phyloP scores from a whole-genome alignment of 2,797 vertebrate genomes.

The Gymnodraco acuticeps region DNA sequence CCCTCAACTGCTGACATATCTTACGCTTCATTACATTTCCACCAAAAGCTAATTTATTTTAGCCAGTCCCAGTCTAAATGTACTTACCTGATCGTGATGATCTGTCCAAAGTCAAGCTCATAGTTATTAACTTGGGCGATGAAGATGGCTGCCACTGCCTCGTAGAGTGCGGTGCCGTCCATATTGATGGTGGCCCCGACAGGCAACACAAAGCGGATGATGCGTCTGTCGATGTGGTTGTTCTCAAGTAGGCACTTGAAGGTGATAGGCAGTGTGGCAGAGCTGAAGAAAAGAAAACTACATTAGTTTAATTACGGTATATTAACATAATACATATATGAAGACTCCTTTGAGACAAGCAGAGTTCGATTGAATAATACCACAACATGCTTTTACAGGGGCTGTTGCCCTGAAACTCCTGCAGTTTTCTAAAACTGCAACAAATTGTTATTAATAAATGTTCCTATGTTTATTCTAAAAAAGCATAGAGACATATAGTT shows the following conservation, averaged over 20 bases:
- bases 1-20: not conserved
- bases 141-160: slow-evolving; percentile 97
- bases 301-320: no score
- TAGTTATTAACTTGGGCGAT: slow-evolving; percentile 99
- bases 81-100: slow-evolving; percentile 95
- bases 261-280: slow-evolving; percentile 98
- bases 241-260: slow-evolving; percentile 99
- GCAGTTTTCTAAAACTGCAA: not conserved
- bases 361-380: not conserved
- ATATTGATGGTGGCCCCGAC: slow-evolving; percentile 99
- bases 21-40: not conserved
- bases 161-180: slow-evolving; percentile 97
- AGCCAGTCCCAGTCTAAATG: not conserved
- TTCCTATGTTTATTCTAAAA: not conserved
- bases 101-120: slow-evolving; percentile 97
- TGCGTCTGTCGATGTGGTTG: slow-evolving; percentile 96
- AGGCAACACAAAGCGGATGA: slow-evolving; percentile 96
- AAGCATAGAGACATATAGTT: not conserved
- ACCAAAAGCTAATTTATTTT: not conserved
- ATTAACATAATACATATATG: no score
- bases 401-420: not conserved
- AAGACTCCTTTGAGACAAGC: no score
- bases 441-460: not conserved
- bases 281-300: slow-evolving; percentile 81
- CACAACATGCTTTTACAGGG: not conserved